Base-by-base conservation (phyloP, 2,797 vertebrate genomes). In the Oreortyx pictus region DNA sequence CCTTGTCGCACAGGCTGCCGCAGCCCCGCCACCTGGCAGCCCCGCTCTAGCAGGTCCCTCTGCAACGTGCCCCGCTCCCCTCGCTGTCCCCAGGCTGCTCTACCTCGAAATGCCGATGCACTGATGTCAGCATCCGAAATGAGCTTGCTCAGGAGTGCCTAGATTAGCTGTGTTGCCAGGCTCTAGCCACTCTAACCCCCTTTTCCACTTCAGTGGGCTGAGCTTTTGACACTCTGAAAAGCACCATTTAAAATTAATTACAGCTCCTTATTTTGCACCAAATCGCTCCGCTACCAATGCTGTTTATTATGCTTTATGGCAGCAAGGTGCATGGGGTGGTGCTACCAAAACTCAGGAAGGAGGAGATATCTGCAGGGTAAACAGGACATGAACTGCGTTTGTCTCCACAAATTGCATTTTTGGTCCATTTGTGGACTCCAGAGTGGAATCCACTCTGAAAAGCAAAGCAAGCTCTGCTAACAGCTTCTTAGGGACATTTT, bases 191-290 rank as follows among this genome's bases (percentile, higher is more conserved):
- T 98, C 98, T 98, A 97, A 96, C 97, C 97, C 98, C 98, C 98
- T 98, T 99, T 99, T 99, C 98, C 98, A 99, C 98, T 98, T 98
- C 97, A 98, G 95, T 97, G 98, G 98, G 96, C 97, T 98, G 98
- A 99, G 98, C 98, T 98, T 98, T 97, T 97, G 98, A 98, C 98
- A 97, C 97, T 98, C 97, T 98, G 97, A 98, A 98, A 99, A 99
- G 98, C 98, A 98, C 98, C 98, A 98, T 99, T 99, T 98, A 98
- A 98, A 99, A 99, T 99, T 98, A 99, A 99, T 99, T 98, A 99
- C 98, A 99, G 97, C 97, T 98, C 97, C 97, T 98, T 97, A 97
- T 98, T 98, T 98, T 97, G 97, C 97, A 98, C 98, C 97, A 98
- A 98, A 98, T 98, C 98, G 98, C 96, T 88, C 92, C 47, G 41